Conservation (phyloP, 1,140 invertebrate species). For the Drosophila guanche region DNA sequence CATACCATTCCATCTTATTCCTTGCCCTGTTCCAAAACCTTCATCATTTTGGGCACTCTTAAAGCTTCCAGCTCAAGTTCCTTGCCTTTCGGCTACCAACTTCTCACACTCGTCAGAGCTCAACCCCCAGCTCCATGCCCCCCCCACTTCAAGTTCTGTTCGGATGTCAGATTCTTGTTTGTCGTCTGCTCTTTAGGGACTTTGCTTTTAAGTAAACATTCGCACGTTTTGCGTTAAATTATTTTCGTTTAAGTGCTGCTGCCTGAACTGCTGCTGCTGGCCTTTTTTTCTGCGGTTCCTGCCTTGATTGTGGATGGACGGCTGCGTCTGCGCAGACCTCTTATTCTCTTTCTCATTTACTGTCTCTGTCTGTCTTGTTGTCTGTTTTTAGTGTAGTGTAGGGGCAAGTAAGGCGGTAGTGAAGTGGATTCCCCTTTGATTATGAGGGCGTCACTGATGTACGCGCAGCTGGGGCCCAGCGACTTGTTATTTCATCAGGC, state of each 20-base stretch:
- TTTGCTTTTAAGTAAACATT: conserved; percentile 57
- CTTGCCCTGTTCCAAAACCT: too few species aligned
- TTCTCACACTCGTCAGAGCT: too few species aligned
- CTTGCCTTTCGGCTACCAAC: not conserved
- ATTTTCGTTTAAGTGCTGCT: conserved; percentile 58
- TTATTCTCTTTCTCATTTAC: too few species aligned
- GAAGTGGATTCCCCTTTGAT: conserved; percentile 45
- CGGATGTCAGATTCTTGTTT: conserved; percentile 17
- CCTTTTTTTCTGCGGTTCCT: conserved; percentile 4
- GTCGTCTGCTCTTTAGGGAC: conserved; percentile 16
- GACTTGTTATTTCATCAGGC: conserved; percentile 65
- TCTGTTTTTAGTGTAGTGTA: conserved; percentile 5
- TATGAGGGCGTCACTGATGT: conserved; percentile 64
- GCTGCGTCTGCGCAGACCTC: conserved; percentile 45
- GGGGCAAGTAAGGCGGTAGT: conserved; percentile 4
- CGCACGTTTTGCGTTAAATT: conserved; percentile 65
- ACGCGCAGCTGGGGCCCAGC: conserved; percentile 21
- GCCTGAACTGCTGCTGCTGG: conserved; percentile 6
- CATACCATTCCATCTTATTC: too few species aligned
- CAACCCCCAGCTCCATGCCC: too few species aligned
- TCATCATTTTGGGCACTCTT: too few species aligned
- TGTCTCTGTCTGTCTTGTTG: too few species aligned
- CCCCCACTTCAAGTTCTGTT: not conserved
- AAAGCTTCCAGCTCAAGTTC: not conserved
- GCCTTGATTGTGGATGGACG: conserved; percentile 22